Base-by-base conservation (phyloP, 1,140 invertebrate genomes). In the Sipha flava region DNA sequence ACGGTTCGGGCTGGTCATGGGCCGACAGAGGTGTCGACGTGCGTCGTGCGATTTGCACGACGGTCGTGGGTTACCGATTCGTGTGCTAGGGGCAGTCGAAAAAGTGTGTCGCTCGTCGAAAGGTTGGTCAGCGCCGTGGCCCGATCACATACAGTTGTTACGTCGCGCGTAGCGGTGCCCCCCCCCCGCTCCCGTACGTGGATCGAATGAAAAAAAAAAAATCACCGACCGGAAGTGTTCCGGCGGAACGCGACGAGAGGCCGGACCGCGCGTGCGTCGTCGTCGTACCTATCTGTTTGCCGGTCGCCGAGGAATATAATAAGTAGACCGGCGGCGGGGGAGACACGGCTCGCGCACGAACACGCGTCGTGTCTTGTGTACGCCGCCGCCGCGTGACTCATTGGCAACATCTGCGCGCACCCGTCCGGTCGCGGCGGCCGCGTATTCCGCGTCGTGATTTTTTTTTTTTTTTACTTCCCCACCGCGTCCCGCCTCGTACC, bases 371-470 rank as follows among this genome's bases (percentile, higher is more conserved):
- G n/a, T n/a, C n/a, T n/a, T n/a, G n/a, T n/a, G n/a, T n/a, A n/a
- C 37, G 52, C 21, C 3, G 37, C 37, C 37, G 37, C 37, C 47
- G 52, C 62, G 72, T 77, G 73, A 77, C 73, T 77, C 73, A 77
- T 77, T 29, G 73, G 73, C 73, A 77, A 77, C 73, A 77, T 77
- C 73, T 77, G 73, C 52, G 73, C 73, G 73, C 66, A 70, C 73
- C 52, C 73, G 73, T 66, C 34, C 34, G 34, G 59, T 40, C 62
- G 66, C 52, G 49, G 23, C 57, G 59, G 59, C 59, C 18, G 59
- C 18, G 59, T 34, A 34, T 37, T 23, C 64, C 37, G 64, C 47
- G 40, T 40, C 21, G 66, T 70, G 66, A 47, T 70, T 45, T 29
- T 70, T 70, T 16, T 70, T 29, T 70, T 23, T 23, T 21, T 68